These are phyloP conservation scores for Hestina assimilis DNA, from an alignment of 1,140 invertebrate species.

Conservation along the genomic window DNA sequence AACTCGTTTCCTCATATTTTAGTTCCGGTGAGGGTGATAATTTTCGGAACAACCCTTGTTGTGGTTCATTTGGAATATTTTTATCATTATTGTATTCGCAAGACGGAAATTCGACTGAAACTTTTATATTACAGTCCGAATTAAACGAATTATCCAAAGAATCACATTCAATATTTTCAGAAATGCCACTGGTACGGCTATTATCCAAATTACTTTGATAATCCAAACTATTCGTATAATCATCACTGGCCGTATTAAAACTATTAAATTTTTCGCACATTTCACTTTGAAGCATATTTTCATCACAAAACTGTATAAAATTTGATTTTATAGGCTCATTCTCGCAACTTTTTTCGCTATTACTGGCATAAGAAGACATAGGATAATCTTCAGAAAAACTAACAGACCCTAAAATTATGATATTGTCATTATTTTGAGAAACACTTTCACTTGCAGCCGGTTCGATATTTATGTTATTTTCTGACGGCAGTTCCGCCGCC, in stretches of 20 bases:
- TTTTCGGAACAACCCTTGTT: conserved; percentile 35
- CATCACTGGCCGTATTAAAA: conserved; percentile 59
- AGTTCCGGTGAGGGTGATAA: conserved; percentile 53
- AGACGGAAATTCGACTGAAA: conserved; percentile 50
- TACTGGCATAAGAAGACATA: conserved; percentile 46
- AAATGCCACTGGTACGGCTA: conserved; percentile 47
- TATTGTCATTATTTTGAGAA: conserved; percentile 41
- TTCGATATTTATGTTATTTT: conserved; percentile 45
- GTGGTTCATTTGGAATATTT: conserved; percentile 35
- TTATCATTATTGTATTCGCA: conserved; percentile 38
- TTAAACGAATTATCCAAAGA: conserved; percentile 56
- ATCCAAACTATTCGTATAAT: conserved; percentile 50
- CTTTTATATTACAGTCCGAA: conserved; percentile 61
- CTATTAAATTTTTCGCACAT: conserved; percentile 68
- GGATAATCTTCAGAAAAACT: conserved; percentile 59
- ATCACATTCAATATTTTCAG: conserved; percentile 61
- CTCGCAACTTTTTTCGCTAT: conserved; percentile 39
- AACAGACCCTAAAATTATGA: conserved; percentile 60
- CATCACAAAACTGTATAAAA: conserved; percentile 62
- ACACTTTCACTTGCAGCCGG: conserved; percentile 35
- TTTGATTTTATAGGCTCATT: conserved; percentile 37
- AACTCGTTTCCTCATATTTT: conserved; percentile 37
- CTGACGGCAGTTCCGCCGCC: conserved; percentile 46
- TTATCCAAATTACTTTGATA: conserved; percentile 54
- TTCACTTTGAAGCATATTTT: conserved; percentile 70